Evolutionary conservation across 1,140 invertebrate genomes (phyloP).

Genomic region (Trichogramma pretiosum): DNA sequence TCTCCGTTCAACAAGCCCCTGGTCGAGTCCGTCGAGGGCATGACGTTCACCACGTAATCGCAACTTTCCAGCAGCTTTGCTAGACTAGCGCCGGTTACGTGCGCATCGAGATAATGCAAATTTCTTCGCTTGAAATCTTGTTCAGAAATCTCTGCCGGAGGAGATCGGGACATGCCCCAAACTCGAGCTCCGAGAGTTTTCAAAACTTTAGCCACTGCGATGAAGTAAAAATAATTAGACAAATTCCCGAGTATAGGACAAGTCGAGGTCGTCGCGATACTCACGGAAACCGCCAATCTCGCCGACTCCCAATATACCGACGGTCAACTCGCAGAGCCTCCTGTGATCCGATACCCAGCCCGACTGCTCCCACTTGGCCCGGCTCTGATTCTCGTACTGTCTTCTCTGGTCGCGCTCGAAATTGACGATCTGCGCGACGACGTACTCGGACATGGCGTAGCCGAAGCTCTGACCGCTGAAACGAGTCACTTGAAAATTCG

Average conservation of each 20-base stretch:
- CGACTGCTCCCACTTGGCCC: conserved; percentile 33
- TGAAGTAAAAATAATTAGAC: too few species aligned
- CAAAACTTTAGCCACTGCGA: conserved; percentile 39
- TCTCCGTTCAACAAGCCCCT: conserved; percentile 44
- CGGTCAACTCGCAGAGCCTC: conserved; percentile 33
- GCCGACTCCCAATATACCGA: conserved; percentile 48
- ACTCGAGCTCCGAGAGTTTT: conserved; percentile 38
- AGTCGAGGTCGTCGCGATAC: conserved; percentile 14
- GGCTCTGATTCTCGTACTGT: conserved; percentile 38
- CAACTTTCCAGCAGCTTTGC: conserved; percentile 42
- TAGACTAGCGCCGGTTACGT: conserved; percentile 35
- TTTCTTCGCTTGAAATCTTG: too few species aligned
- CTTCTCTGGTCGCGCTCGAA: conserved; percentile 42
- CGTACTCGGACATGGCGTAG: conserved; percentile 49
- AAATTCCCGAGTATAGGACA: conserved; percentile 11
- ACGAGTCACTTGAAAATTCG: too few species aligned
- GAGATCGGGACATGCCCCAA: conserved; percentile 32
- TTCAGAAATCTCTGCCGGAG: conserved; percentile 23
- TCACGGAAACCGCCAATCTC: conserved; percentile 44
- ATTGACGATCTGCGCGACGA: conserved; percentile 47
- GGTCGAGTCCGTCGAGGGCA: conserved; percentile 50
- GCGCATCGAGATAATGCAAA: conserved; percentile 27
- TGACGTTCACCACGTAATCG: conserved; percentile 51
- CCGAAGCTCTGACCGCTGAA: conserved; percentile 44
- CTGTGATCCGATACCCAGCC: conserved; percentile 36